Evolutionary conservation across 2,888 invertebrate species (phyloP).

Genomic region (Seira sanloemensis): DNA sequence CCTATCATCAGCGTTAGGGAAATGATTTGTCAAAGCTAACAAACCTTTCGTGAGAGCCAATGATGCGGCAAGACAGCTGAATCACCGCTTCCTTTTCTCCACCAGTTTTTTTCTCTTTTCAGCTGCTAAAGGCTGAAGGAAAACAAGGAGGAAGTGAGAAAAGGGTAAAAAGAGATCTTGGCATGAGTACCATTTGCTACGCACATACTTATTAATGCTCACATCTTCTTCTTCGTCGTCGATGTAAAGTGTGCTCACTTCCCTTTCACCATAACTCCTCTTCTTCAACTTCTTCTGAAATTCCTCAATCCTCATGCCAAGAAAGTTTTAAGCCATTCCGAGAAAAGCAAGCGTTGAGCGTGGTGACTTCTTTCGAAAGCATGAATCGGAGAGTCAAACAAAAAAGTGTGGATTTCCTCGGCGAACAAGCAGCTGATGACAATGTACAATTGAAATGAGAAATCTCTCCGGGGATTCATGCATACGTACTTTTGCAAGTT

Average conservation of each 20-base stretch:
- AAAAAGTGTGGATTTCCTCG: not conserved
- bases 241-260: not conserved
- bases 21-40: constrained; percentile 72
- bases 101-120: constrained; percentile 25
- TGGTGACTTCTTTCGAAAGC: not conserved
- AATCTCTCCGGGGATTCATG: no score
- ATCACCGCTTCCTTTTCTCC: constrained; percentile 63
- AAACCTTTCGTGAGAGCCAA: constrained; percentile 67
- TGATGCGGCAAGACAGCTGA: constrained; percentile 70
- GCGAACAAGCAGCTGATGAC: not conserved
- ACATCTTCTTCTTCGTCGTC: not conserved
- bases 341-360: not conserved
- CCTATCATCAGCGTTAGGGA: constrained; percentile 68
- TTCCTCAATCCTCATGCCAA: not conserved
- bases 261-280: not conserved
- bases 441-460: not conserved
- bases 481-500: no score
- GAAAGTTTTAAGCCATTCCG: not conserved
- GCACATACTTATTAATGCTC: not conserved
- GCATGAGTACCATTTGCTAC: constrained; percentile 45
- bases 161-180: constrained; percentile 54
- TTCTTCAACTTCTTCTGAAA: not conserved
- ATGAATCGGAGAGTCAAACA: not conserved
- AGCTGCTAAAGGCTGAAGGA: no score
- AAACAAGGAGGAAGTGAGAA: constrained; percentile 41